Percentiles rank a stretch among this genome's conserved stretches.
Evolutionary conservation across 2,113 vertebrate species (phyloP).

Genomic region (Pimephales promelas): DNA sequence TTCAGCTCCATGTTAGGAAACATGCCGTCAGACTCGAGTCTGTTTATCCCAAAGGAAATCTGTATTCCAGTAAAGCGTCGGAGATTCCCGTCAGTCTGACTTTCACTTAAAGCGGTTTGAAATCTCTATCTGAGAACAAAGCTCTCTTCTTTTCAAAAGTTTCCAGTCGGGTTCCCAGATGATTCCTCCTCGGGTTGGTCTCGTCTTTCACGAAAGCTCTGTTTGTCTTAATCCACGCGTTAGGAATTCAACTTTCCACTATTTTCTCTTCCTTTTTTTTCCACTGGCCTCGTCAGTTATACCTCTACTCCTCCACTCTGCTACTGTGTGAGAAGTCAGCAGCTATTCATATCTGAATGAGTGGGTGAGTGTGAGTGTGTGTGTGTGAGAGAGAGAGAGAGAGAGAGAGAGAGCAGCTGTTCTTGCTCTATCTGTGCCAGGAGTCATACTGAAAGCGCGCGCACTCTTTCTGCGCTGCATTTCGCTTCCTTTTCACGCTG

Average conservation of each 20-base stretch:
- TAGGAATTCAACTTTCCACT: neutral
- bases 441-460: neutral
- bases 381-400: neutral
- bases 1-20: conserved; percentile 33
- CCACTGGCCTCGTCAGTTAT: neutral
- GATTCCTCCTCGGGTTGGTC: neutral
- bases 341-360: conserved; percentile 6
- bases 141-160: neutral
- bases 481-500: neutral
- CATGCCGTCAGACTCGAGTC: neutral
- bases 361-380: too few relatives aligned
- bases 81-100: neutral
- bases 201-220: conserved; percentile 5
- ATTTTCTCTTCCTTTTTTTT: neutral
- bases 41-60: neutral
- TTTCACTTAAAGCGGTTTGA: neutral
- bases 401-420: conserved; percentile 8
- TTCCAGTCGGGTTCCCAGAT: conserved; percentile 11
- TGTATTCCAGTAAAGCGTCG: neutral
- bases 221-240: neutral
- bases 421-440: neutral
- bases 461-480: neutral
- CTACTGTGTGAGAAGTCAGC: conserved; percentile 4
- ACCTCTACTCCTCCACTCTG: neutral
- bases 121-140: neutral